phyloP scores from a whole-genome alignment of 2,888 invertebrate genomes.

The Quadriops clusia region DNA sequence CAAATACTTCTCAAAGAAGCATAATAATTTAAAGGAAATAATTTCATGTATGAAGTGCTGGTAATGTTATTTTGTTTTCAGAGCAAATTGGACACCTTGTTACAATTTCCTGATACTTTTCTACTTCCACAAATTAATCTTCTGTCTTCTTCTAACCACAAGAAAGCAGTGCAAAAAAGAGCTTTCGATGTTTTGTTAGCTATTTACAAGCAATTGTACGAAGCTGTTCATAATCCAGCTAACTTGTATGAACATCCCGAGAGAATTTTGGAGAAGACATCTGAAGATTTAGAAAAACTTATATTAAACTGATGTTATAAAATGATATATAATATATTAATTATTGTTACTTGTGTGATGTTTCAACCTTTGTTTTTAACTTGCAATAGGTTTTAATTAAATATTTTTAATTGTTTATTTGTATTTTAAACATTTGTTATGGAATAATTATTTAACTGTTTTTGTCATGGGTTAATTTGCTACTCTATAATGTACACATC shows the following conservation, averaged over 20 bases:
- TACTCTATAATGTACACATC: too few species aligned
- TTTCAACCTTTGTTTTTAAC: too few species aligned
- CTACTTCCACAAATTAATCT: conserved; percentile 77
- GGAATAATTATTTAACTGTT: too few species aligned
- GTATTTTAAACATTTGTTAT: too few species aligned
- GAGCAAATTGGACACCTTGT: conserved; percentile 80
- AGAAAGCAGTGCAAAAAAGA: conserved; percentile 59
- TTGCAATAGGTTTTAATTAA: too few species aligned
- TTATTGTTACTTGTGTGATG: too few species aligned
- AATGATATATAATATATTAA: conserved; percentile 4
- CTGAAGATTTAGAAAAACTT: conserved; percentile 55
- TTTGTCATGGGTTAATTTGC: too few species aligned
- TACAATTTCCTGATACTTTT: conserved; percentile 73
- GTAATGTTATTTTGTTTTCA: conserved; percentile 31
- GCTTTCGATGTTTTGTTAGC: conserved; percentile 79
- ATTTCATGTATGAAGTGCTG: neutral
- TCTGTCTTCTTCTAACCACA: conserved; percentile 68
- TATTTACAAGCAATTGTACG: conserved; percentile 77
- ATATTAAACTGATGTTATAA: conserved; percentile 24
- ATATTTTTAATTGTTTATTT: too few species aligned
- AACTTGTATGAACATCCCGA: conserved; percentile 70
- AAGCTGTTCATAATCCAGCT: conserved; percentile 62
- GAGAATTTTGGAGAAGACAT: conserved; percentile 59
- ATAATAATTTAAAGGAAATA: conserved; percentile 1
- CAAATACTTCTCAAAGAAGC: neutral